Base-by-base conservation (phyloP, 2,888 invertebrate species). In the Atrina japonica region DNA sequence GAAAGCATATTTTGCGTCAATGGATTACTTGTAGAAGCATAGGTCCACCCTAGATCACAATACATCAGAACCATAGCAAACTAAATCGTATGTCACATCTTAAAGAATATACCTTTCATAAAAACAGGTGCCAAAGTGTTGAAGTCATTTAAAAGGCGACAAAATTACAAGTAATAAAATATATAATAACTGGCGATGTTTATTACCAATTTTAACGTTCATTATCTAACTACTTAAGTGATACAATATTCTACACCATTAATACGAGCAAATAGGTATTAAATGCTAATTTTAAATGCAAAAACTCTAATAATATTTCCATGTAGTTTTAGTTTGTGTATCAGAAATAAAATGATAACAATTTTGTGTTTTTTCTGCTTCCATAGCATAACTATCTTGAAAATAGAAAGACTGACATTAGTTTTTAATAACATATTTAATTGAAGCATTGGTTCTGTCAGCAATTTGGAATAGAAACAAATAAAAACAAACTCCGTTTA, bases 1-100 rank as follows among this genome's bases (percentile, higher is more conserved):
- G 53, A 64, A 64, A 64, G 64, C 53, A 49, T 47, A 52, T 49
- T 49, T 61, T 41, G 35, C 47, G 45, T 61, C 61, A 30, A 21
- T 29, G 21, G 35, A 61, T 61, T 59, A 59, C 43, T 61, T 25
- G 30, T 27, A 30, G 29, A n/a, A 3, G 16, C 18, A 49, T 21
- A 35, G 21, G 21, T 49, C 49, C 35, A 29, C n/a, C 30, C 49
- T 30, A 18, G 7, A 59, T 59, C 29, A 27, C 16, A 30, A 59
- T 59, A 18, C 43, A 59, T 59, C 25, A 43, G 41, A 45, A 43
- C 25, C 45, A 45, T 45, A 27, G 9, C 35, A 35, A 56, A 23
- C 27, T 25, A 59, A 47, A 59, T 59, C 59, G 59, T 21, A 59
- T 35, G 35, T 59, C 21, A 21, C 41, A 59, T 59, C 59, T 59